Conservation (phyloP, 2,888 invertebrate genomes). For the Prosapia bicincta region DNA sequence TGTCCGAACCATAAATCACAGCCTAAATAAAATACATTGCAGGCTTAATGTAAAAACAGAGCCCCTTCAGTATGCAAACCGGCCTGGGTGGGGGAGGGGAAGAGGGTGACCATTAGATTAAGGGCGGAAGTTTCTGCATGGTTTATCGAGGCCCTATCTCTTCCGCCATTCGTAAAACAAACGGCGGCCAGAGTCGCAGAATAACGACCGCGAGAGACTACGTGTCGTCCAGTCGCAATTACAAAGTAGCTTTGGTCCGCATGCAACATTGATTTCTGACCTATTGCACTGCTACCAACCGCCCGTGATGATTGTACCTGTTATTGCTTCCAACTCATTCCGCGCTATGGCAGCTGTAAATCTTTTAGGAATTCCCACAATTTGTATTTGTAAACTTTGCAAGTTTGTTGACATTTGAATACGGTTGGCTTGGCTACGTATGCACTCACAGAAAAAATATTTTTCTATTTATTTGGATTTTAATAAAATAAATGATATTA, state of each 20-base stretch:
- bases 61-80: slow-evolving; percentile 26
- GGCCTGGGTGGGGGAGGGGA: slow-evolving; percentile 3
- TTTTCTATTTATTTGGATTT: too few relatives aligned
- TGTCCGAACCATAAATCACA: slow-evolving; percentile 28
- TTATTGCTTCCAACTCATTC: background rate
- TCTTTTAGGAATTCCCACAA: background rate
- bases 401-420: background rate
- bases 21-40: slow-evolving; percentile 31
- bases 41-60: slow-evolving; percentile 30
- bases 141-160: slow-evolving; percentile 17
- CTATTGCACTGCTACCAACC: background rate
- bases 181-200: background rate
- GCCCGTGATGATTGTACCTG: background rate
- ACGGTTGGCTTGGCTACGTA: too few relatives aligned
- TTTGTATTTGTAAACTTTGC: background rate
- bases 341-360: background rate
- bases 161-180: slow-evolving; percentile 11
- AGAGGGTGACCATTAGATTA: slow-evolving; percentile 18
- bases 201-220: background rate
- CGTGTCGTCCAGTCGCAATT: background rate
- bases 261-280: background rate
- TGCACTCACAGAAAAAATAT: too few relatives aligned
- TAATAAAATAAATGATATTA: too few relatives aligned
- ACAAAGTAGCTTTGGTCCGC: background rate
- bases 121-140: slow-evolving; percentile 27